Evolutionary conservation across 2,113 vertebrate species (phyloP).

Genomic region (Ranitomeya imitator): DNA sequence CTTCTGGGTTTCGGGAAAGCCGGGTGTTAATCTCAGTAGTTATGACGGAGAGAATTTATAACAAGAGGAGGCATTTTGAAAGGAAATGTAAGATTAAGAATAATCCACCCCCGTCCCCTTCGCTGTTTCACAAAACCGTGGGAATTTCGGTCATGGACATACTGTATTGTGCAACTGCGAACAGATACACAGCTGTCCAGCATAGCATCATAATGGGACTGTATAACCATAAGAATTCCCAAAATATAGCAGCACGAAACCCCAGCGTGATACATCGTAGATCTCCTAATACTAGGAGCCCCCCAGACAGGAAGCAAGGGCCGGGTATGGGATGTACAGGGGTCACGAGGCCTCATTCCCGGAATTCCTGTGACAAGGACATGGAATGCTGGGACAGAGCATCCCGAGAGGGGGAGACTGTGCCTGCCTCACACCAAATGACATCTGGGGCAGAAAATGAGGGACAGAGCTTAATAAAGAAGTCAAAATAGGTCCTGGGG

Average conservation of each 20-base stretch:
- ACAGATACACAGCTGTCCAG: neutral
- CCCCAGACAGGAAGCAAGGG: conserved; percentile 43
- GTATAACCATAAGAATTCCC: neutral
- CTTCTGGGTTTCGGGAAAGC: neutral
- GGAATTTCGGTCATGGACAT: neutral
- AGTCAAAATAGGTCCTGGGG: no score
- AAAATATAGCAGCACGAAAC: neutral
- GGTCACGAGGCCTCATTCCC: conserved; percentile 38
- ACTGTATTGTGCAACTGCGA: neutral
- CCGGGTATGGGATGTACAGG: neutral
- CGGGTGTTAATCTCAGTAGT: no score
- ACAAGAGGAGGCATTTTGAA: neutral
- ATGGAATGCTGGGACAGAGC: neutral
- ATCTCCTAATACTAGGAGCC: neutral
- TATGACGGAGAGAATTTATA: no score
- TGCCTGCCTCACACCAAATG: neutral
- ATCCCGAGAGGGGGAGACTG: neutral
- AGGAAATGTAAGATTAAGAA: neutral
- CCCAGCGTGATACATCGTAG: neutral
- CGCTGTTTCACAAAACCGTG: neutral
- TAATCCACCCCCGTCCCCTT: neutral
- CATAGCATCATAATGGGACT: neutral
- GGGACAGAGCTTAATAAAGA: no score
- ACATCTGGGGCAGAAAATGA: neutral
- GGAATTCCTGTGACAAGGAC: conserved; percentile 41